phyloP scores from a whole-genome alignment of 2,888 invertebrate species.

The Timema podura region DNA sequence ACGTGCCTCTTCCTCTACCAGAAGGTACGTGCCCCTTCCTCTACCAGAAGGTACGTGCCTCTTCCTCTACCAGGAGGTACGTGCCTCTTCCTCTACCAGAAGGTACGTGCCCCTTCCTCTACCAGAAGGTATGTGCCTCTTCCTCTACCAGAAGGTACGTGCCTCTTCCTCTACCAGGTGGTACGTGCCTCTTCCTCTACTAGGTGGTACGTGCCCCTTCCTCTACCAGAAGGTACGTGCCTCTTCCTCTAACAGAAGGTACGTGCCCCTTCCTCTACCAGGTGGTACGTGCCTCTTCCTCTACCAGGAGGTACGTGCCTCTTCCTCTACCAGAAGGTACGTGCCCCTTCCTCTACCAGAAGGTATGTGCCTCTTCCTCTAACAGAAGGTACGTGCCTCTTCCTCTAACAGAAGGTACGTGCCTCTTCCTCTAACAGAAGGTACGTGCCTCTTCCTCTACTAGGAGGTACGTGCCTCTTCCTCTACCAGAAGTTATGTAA shows the following conservation, averaged over 20 bases:
- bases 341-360: too few species aligned
- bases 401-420: constrained; percentile 1
- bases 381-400: not conserved
- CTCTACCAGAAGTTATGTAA: not conserved
- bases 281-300: not conserved
- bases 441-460: not conserved
- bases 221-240: not conserved
- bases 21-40: not conserved
- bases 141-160: too few species aligned
- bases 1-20: not conserved
- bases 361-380: not conserved
- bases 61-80: not conserved
- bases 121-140: not conserved
- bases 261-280: not conserved
- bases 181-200: not conserved
- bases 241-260: too few species aligned
- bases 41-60: not conserved
- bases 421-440: not conserved
- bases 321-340: constrained; percentile 3
- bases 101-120: constrained; percentile 1
- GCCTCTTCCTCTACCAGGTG: not conserved
- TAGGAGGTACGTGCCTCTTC: not conserved
- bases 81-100: not conserved
- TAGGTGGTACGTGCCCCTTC: constrained; percentile 1
- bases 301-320: too few species aligned